Percentiles rank a stretch among this genome's conserved stretches.
phyloP scores from a whole-genome alignment of 2,113 vertebrate species.

The Polypterus bichir region DNA sequence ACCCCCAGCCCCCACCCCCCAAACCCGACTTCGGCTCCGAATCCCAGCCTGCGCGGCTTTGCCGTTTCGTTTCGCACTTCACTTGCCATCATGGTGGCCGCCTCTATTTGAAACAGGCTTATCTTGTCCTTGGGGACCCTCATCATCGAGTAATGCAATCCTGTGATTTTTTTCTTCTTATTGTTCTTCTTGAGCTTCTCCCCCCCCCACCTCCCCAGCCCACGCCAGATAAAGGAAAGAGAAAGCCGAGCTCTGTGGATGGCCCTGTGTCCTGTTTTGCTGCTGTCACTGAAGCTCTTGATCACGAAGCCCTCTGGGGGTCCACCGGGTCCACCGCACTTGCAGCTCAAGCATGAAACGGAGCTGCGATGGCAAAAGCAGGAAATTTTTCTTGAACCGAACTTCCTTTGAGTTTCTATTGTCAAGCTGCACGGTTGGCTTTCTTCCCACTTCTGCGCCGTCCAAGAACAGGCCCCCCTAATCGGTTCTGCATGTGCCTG shows the following conservation, averaged over 20 bases:
- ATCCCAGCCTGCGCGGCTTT: no score
- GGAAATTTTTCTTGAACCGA: constrained; percentile 64
- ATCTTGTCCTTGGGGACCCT: no score
- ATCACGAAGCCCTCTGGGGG: background rate
- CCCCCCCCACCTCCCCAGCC: background rate
- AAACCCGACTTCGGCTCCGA: no score
- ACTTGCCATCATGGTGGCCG: no score
- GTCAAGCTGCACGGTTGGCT: constrained; percentile 53
- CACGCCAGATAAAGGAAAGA: constrained; percentile 7
- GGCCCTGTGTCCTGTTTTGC: no score
- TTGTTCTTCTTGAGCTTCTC: background rate
- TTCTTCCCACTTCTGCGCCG: constrained; percentile 44
- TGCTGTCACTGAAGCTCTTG: no score
- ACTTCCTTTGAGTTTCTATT: constrained; percentile 63
- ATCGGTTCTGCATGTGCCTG: constrained; percentile 60
- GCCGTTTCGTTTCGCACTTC: no score
- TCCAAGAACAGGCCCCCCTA: constrained; percentile 45
- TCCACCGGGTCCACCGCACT: background rate
- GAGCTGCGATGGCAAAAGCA: constrained; percentile 23
- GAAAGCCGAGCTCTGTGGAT: background rate
- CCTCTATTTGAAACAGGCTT: no score
- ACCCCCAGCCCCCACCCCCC: no score
- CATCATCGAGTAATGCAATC: no score
- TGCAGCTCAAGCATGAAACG: background rate
- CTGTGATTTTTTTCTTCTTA: no score